Evolutionary conservation across 2,888 invertebrate genomes (phyloP).

Genomic region (Epicampocera succincta): DNA sequence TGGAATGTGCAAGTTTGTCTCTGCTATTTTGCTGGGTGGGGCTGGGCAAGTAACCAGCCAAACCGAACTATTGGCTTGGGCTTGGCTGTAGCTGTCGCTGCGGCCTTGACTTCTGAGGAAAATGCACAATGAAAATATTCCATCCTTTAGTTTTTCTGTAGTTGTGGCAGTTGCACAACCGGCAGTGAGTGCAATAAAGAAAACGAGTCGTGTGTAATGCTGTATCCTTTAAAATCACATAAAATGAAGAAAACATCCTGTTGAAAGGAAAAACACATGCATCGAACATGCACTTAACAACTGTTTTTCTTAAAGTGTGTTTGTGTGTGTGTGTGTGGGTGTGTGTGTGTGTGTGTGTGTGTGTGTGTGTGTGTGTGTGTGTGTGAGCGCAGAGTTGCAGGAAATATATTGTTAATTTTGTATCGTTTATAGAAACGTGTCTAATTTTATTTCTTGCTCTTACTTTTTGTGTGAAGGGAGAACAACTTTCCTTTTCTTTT

Average conservation of each 20-base stretch:
- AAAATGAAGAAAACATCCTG: constrained; percentile 21
- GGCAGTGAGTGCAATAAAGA: constrained; percentile 18
- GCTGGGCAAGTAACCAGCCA: background rate
- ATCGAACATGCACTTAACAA: background rate
- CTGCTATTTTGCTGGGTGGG: constrained; percentile 3
- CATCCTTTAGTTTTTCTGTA: constrained; percentile 9
- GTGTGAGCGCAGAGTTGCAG: background rate
- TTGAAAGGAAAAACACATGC: background rate
- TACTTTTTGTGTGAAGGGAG: constrained; percentile 6
- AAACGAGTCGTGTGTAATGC: constrained; percentile 21
- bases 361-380: background rate
- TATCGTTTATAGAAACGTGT: background rate
- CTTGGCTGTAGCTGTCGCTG: constrained; percentile 23
- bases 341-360: background rate
- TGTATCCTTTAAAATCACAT: background rate
- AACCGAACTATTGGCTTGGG: constrained; percentile 1
- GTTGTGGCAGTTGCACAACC: background rate
- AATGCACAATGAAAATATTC: constrained; percentile 44
- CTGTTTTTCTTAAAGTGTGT: background rate
- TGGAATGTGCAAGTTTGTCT: constrained; percentile 7
- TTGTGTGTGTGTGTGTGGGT: background rate
- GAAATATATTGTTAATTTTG: constrained; percentile 15
- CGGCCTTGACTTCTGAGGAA: constrained; percentile 64
- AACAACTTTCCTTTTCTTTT: background rate
- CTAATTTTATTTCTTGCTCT: constrained; percentile 10